Evolutionary conservation across 1,140 invertebrate genomes (phyloP).

Genomic region (Uloborus diversus): DNA sequence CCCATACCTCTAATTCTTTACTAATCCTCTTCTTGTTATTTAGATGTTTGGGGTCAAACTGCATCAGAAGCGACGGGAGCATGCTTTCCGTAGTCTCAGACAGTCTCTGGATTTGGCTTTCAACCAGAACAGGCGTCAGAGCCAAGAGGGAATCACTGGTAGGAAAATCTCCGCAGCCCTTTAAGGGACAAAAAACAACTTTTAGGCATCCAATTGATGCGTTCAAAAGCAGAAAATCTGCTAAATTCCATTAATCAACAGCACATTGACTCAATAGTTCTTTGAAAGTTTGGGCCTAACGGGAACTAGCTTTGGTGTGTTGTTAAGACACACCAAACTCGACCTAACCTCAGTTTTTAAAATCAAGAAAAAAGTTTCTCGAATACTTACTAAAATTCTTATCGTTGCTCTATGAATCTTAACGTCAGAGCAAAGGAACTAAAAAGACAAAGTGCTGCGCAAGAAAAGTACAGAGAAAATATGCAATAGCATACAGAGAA

Average conservation of each 20-base stretch:
- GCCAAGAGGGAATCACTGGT: constrained; percentile 63
- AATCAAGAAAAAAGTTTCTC: too few relatives aligned
- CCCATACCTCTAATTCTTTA: constrained; percentile 83
- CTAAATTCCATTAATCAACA: constrained; percentile 5
- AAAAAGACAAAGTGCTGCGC: too few relatives aligned
- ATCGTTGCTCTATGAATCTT: not conserved
- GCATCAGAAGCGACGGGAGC: constrained; percentile 74
- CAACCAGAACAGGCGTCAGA: constrained; percentile 79
- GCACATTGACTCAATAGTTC: not conserved
- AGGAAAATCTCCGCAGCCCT: constrained; percentile 37
- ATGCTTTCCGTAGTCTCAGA: constrained; percentile 83
- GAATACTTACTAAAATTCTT: not conserved
- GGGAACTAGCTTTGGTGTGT: not conserved
- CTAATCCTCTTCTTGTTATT: constrained; percentile 93
- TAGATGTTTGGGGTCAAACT: constrained; percentile 80
- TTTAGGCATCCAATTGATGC: constrained; percentile 27
- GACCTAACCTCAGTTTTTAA: too few relatives aligned
- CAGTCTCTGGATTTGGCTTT: constrained; percentile 84
- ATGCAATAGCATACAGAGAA: too few relatives aligned
- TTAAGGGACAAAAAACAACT: constrained; percentile 55
- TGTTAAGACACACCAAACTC: too few relatives aligned
- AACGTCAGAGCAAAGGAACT: not conserved
- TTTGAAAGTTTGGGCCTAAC: not conserved
- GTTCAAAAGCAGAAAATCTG: constrained; percentile 44
- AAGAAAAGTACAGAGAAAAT: too few relatives aligned